Conservation (phyloP, 2,888 invertebrate species). For the Agrochola macilenta region DNA sequence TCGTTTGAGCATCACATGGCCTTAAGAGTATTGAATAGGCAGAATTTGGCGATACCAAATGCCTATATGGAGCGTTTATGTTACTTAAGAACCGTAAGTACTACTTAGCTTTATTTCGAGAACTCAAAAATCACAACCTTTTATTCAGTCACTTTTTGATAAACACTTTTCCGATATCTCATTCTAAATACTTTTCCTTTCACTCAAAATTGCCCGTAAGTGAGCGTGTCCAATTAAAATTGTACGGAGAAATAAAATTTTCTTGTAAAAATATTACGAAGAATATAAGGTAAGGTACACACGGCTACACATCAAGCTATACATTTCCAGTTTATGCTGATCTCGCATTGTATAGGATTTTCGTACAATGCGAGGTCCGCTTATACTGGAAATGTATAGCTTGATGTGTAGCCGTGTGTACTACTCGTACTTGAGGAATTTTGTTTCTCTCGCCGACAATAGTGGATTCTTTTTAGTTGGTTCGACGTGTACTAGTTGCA, state of each 20-base stretch:
- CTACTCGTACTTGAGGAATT: conserved; percentile 22
- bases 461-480: conserved; percentile 32
- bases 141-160: neutral
- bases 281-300: conserved; percentile 25
- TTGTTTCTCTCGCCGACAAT: conserved; percentile 28
- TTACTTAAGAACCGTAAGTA: too few species aligned
- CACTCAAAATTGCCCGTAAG: conserved; percentile 39
- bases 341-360: too few species aligned
- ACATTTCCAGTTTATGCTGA: too few species aligned
- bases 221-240: conserved; percentile 57
- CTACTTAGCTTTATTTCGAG: neutral
- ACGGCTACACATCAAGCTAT: too few species aligned
- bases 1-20: neutral
- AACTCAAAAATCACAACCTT: neutral
- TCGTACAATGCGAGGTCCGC: too few species aligned
- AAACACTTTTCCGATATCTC: conserved; percentile 1
- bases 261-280: conserved; percentile 41
- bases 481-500: conserved; percentile 42
- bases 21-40: too few species aligned
- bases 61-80: too few species aligned
- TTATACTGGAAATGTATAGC: too few species aligned
- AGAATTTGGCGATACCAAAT: neutral
- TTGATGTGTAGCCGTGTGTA: too few species aligned
- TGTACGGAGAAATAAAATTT: conserved; percentile 46
- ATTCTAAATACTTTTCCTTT: conserved; percentile 11